A percentile compares a stretch with the other conserved stretches of the same genome.
Evolutionary conservation across 2,797 vertebrate species (phyloP).

Genomic region (Typhlichthys subterraneus): DNA sequence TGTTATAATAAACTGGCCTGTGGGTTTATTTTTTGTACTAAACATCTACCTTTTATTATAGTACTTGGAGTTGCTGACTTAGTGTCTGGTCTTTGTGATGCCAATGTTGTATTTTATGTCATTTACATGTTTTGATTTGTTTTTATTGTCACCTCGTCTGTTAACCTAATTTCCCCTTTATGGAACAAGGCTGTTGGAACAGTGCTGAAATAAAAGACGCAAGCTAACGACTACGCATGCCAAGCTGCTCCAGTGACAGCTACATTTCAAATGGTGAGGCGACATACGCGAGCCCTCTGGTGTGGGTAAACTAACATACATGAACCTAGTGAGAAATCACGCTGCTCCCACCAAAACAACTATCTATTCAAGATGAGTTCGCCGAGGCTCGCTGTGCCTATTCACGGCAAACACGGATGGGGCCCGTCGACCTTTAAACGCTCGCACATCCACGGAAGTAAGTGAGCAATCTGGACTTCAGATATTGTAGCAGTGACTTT

Average conservation of each 20-base stretch:
- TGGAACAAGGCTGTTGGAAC: conserved; percentile 19
- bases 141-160: conserved; percentile 29
- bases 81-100: too few relatives aligned
- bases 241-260: conserved; percentile 19
- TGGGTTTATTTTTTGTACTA: too few relatives aligned
- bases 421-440: conserved; percentile 47
- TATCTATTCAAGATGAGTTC: conserved; percentile 62
- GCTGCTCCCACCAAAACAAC: conserved; percentile 50
- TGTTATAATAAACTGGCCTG: too few relatives aligned
- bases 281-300: conserved; percentile 59
- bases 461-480: conserved; percentile 26
- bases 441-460: conserved; percentile 27
- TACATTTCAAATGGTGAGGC: conserved; percentile 38
- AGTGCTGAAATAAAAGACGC: neutral
- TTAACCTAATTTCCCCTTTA: conserved; percentile 16
- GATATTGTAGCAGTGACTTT: conserved; percentile 41
- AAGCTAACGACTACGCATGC: conserved; percentile 17
- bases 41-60: too few relatives aligned
- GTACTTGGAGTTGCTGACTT: too few relatives aligned
- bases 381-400: conserved; percentile 28
- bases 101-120: neutral
- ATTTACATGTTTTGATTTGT: neutral
- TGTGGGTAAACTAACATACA: conserved; percentile 57
- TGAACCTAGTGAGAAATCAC: conserved; percentile 58
- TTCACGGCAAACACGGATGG: conserved; percentile 48